These are phyloP conservation scores for Choristoneura fumiferana DNA, from an alignment of 1,140 invertebrate genomes.

Conservation along the genomic window DNA sequence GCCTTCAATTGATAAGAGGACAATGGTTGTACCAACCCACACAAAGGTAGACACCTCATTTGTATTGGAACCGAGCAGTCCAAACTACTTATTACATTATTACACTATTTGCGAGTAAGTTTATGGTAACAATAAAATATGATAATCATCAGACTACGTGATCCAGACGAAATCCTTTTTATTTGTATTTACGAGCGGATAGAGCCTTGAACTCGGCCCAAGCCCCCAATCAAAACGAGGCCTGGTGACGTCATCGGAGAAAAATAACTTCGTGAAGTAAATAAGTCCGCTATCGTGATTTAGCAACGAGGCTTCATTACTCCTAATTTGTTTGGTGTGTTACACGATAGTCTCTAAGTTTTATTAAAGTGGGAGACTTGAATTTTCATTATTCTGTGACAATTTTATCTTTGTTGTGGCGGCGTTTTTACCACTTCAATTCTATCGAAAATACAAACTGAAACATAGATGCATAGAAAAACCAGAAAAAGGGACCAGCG, in stretches of 20 bases:
- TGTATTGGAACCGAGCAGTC: too few species aligned
- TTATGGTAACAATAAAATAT: constrained; percentile 66
- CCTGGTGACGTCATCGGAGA: constrained; percentile 9
- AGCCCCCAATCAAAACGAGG: constrained; percentile 19
- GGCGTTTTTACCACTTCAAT: too few species aligned
- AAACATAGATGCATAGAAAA: too few species aligned
- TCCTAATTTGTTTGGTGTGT: constrained; percentile 17
- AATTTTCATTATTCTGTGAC: not conserved
- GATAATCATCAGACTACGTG: constrained; percentile 65
- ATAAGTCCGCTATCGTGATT: constrained; percentile 13
- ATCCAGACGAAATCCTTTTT: constrained; percentile 59
- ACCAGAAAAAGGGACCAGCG: too few species aligned
- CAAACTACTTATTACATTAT: constrained; percentile 46
- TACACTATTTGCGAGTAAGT: constrained; percentile 52
- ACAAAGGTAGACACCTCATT: too few species aligned
- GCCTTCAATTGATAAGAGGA: too few species aligned
- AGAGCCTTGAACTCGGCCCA: constrained; percentile 54
- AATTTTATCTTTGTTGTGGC: too few species aligned
- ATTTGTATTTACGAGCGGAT: constrained; percentile 68
- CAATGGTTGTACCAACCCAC: too few species aligned
- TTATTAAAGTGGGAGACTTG: constrained; percentile 8
- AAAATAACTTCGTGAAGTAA: constrained; percentile 16
- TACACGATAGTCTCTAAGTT: constrained; percentile 13
- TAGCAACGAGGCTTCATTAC: constrained; percentile 9
- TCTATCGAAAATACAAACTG: too few species aligned